A percentile compares a stretch with the other conserved stretches of the same genome.
These are phyloP conservation scores for Synanceia verrucosa DNA, from an alignment of 2,797 vertebrate species.

Conservation along the genomic window DNA sequence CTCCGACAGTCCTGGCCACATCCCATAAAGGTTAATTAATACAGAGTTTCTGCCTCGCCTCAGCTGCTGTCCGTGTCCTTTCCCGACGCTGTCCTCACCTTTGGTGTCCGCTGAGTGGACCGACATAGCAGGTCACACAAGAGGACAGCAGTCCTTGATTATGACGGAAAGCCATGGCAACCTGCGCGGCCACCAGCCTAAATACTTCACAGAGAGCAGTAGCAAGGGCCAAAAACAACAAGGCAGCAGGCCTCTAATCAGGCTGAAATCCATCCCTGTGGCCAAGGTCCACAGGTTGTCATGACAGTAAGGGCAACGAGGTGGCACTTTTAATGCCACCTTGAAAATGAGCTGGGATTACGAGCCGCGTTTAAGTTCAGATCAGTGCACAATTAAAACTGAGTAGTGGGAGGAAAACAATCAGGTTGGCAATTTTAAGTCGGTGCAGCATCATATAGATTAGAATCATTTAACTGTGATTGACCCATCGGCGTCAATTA, in stretches of 20 bases:
- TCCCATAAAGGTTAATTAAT: constrained; percentile 88
- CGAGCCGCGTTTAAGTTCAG: constrained; percentile 49
- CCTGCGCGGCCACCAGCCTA: constrained; percentile 44
- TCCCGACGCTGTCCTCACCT: constrained; percentile 70
- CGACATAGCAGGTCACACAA: constrained; percentile 70
- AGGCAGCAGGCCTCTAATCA: constrained; percentile 48
- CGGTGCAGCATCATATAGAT: neutral
- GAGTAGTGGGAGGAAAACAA: constrained; percentile 35
- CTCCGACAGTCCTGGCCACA: constrained; percentile 75
- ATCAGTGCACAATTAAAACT: constrained; percentile 42
- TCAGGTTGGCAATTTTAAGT: constrained; percentile 13
- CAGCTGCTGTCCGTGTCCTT: constrained; percentile 78
- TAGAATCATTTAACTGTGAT: constrained; percentile 41
- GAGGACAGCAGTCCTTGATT: constrained; percentile 66
- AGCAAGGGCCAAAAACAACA: constrained; percentile 57
- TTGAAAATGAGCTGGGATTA: constrained; percentile 70
- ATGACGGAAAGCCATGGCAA: constrained; percentile 68
- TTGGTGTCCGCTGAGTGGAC: constrained; percentile 67
- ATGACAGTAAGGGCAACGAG: constrained; percentile 55
- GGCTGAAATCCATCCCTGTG: constrained; percentile 46
- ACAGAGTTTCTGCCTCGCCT: constrained; percentile 79
- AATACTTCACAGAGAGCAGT: constrained; percentile 59
- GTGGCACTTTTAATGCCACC: constrained; percentile 62
- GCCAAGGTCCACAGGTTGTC: constrained; percentile 61
- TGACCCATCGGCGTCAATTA: constrained; percentile 67